Evolutionary conservation across 2,888 invertebrate species (phyloP).

Genomic region (Zaprionus bogoriensis): DNA sequence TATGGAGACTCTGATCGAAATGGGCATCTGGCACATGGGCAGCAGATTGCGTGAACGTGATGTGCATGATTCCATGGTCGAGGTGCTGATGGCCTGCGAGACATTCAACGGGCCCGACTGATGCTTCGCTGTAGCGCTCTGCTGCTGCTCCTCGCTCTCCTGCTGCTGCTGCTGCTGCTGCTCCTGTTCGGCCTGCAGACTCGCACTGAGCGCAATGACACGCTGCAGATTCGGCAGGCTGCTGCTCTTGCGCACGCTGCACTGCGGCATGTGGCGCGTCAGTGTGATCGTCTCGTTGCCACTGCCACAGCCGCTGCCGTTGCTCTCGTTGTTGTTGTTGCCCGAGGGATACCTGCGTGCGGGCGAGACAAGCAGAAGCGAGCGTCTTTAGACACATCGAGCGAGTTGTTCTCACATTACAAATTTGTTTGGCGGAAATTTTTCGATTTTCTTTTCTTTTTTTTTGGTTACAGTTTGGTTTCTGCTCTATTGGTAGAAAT

Average conservation of each 20-base stretch:
- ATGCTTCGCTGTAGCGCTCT: conserved; percentile 27
- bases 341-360: conserved; percentile 88
- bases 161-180: conserved; percentile 37
- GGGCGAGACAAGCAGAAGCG: conserved; percentile 69
- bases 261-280: conserved; percentile 84
- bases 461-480: conserved; percentile 2
- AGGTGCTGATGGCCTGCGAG: conserved; percentile 87
- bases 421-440: conserved; percentile 49
- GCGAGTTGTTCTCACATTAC: conserved; percentile 42
- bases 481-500: background rate
- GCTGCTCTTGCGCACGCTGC: conserved; percentile 88
- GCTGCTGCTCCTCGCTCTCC: conserved; percentile 30
- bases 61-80: conserved; percentile 85
- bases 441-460: conserved; percentile 12
- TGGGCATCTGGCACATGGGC: conserved; percentile 83
- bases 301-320: no score
- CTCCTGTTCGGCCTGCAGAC: conserved; percentile 25
- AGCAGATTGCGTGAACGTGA: conserved; percentile 81
- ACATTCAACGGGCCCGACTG: conserved; percentile 75
- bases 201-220: conserved; percentile 29
- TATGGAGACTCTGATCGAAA: conserved; percentile 76
- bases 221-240: conserved; percentile 89
- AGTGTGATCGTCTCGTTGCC: conserved; percentile 83
- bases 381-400: conserved; percentile 73
- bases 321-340: conserved; percentile 85